Conservation (phyloP, 2,797 vertebrate genomes). For the Decapterus maruadsi region DNA sequence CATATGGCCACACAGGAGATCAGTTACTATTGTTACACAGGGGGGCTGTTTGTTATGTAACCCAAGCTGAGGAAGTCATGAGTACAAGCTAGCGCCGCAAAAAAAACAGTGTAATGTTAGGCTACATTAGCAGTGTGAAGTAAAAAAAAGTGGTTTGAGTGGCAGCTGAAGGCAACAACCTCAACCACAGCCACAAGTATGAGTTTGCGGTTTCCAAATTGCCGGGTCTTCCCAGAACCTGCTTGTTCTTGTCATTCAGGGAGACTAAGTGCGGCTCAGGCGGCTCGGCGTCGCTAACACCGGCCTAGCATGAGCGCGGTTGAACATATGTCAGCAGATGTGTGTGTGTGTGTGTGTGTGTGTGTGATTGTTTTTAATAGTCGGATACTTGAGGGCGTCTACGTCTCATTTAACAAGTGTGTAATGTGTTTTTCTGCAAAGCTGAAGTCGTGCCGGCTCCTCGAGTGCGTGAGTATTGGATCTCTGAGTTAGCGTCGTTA, state of each 20-base stretch:
- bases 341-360: background rate
- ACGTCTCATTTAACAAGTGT: constrained; percentile 50
- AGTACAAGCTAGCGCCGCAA: background rate
- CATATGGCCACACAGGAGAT: too few species aligned
- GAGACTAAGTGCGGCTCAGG: background rate
- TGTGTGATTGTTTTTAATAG: constrained; percentile 42
- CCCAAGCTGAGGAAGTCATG: background rate
- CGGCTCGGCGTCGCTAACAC: constrained; percentile 2
- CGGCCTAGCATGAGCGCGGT: constrained; percentile 19
- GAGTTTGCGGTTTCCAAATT: constrained; percentile 51
- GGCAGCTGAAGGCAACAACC: constrained; percentile 42
- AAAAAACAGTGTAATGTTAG: background rate
- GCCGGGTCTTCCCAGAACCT: constrained; percentile 20
- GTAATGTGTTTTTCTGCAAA: constrained; percentile 56
- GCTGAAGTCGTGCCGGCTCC: constrained; percentile 42
- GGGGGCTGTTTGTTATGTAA: background rate
- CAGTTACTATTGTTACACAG: background rate
- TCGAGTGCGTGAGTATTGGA: constrained; percentile 40
- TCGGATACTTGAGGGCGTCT: constrained; percentile 37
- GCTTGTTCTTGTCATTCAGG: constrained; percentile 26
- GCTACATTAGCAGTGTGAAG: background rate
- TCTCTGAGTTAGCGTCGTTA: constrained; percentile 61
- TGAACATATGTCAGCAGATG: constrained; percentile 50
- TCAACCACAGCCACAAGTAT: constrained; percentile 30
- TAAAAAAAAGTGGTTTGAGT: constrained; percentile 3